phyloP scores from a whole-genome alignment of 1,140 invertebrate species.

The Anastrepha obliqua region DNA sequence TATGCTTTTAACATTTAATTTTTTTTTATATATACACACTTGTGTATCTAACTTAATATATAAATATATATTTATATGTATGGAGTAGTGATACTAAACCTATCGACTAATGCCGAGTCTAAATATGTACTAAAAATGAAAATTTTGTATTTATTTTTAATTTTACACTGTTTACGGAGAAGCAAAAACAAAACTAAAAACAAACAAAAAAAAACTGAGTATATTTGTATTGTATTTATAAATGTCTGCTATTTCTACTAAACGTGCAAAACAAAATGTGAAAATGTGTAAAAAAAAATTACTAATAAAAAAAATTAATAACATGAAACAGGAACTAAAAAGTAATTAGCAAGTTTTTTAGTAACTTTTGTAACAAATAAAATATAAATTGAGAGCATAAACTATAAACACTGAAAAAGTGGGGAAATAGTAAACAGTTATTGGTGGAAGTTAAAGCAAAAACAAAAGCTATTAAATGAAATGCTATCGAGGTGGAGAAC shows the following conservation, averaged over 20 bases:
- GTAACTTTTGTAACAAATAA: conserved; percentile 30
- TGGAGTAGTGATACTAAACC: conserved; percentile 12
- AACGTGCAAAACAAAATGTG: background rate
- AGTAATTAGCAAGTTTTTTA: conserved; percentile 34
- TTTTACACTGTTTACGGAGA: conserved; percentile 31
- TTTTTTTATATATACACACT: background rate
- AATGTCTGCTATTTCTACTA: conserved; percentile 49
- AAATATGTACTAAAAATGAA: conserved; percentile 38
- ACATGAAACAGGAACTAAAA: background rate
- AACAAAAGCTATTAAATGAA: too few species aligned
- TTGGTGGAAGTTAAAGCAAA: background rate
- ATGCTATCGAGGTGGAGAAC: too few species aligned
- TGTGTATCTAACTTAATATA: background rate
- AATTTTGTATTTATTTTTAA: conserved; percentile 45
- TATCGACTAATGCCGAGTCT: conserved; percentile 10
- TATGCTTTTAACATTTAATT: conserved; percentile 36
- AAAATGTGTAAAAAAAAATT: background rate
- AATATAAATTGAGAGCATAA: background rate
- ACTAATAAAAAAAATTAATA: background rate
- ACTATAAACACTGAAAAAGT: background rate
- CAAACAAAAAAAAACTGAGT: background rate
- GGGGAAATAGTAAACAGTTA: background rate
- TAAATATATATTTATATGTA: background rate
- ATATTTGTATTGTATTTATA: conserved; percentile 44
- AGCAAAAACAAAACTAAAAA: background rate